Percentiles rank a stretch among this genome's conserved stretches.
Evolutionary conservation across 2,888 invertebrate genomes (phyloP).

Genomic region (Zygothrica quintamaculata): DNA sequence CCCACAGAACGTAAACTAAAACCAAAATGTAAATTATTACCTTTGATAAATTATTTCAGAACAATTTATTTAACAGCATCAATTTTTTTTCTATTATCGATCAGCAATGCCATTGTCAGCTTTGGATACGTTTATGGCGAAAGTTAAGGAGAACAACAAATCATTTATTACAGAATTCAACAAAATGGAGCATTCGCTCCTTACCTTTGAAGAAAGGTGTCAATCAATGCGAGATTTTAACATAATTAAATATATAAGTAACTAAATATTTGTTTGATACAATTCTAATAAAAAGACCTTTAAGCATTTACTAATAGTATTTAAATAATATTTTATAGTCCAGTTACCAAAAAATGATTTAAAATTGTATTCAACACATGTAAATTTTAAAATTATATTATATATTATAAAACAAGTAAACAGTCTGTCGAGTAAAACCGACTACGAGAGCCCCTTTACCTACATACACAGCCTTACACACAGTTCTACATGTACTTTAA

Average conservation of each 20-base stretch:
- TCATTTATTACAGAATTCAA: constrained; percentile 64
- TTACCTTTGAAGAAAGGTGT: constrained; percentile 71
- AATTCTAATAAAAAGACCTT: not conserved
- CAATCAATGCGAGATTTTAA: constrained; percentile 64
- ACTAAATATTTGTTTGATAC: constrained; percentile 1
- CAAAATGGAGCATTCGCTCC: constrained; percentile 63
- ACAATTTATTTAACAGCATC: not conserved
- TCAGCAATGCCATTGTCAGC: constrained; percentile 12
- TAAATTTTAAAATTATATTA: too few species aligned
- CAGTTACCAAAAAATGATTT: too few species aligned
- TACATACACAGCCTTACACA: too few species aligned
- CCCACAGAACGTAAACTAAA: constrained; percentile 26
- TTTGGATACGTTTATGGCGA: constrained; percentile 62
- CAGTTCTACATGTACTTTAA: too few species aligned
- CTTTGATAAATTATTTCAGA: not conserved
- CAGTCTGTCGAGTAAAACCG: too few species aligned
- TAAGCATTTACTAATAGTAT: not conserved
- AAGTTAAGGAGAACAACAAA: constrained; percentile 67
- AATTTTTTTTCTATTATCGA: not conserved
- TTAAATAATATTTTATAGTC: not conserved
- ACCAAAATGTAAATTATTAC: constrained; percentile 23
- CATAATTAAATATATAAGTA: constrained; percentile 43
- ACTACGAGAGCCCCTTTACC: too few species aligned
- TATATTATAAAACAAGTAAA: too few species aligned
- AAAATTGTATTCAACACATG: too few species aligned